Conservation (phyloP, 2,888 invertebrate species). For the Hydropsyche betteni region DNA sequence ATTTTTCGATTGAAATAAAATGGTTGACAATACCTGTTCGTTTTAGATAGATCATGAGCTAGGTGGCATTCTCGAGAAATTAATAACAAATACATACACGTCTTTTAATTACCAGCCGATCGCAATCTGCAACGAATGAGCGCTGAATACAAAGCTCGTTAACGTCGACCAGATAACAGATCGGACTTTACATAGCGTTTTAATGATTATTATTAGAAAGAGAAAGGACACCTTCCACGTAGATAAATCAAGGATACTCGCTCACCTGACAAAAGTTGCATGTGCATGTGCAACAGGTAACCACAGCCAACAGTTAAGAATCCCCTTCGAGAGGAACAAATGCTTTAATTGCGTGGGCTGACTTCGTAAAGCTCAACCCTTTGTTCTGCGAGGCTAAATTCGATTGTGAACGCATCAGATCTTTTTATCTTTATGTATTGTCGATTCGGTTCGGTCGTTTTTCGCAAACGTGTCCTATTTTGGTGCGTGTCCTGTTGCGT, state of each 20-base stretch:
- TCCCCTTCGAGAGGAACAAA: neutral
- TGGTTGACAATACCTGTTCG: no score
- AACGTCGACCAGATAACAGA: constrained; percentile 19
- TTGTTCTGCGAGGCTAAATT: no score
- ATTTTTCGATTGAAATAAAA: no score
- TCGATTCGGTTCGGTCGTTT: no score
- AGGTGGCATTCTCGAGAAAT: constrained; percentile 9
- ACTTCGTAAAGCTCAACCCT: no score
- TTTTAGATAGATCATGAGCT: no score
- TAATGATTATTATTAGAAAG: no score
- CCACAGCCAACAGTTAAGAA: neutral
- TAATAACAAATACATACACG: constrained; percentile 5
- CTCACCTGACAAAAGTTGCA: constrained; percentile 2
- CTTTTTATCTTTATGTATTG: no score
- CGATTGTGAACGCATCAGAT: no score
- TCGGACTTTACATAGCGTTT: constrained; percentile 4
- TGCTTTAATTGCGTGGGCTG: no score
- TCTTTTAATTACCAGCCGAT: constrained; percentile 23
- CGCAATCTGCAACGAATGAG: neutral
- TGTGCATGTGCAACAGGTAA: constrained; percentile 17
- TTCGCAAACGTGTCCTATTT: no score
- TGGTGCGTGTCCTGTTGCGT: no score
- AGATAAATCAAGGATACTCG: neutral
- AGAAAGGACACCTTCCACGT: constrained; percentile 9
- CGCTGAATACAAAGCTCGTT: constrained; percentile 24